Conservation (phyloP, 2,797 vertebrate genomes). For the Poeciliopsis gracilis region DNA sequence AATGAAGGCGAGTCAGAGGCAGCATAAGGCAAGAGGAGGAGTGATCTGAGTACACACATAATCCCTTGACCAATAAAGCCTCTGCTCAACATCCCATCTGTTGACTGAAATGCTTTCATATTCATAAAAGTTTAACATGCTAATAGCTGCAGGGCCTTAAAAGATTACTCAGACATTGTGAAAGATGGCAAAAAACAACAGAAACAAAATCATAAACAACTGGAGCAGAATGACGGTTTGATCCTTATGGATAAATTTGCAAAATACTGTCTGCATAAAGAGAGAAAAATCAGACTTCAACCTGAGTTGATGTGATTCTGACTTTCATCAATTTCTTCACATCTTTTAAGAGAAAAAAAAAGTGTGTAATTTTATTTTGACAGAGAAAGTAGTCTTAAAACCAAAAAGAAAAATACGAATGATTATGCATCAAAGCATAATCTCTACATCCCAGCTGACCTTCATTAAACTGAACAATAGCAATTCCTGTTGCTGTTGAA, state of each 20-base stretch:
- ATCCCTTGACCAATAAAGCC: slow-evolving; percentile 38
- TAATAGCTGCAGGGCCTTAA: neutral
- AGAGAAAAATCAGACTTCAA: neutral
- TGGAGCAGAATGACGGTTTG: neutral
- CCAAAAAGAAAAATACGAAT: neutral
- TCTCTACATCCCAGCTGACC: neutral
- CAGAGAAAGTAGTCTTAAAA: neutral
- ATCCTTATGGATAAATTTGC: neutral
- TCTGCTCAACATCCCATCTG: slow-evolving; percentile 37
- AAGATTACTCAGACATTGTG: neutral
- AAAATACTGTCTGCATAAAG: neutral
- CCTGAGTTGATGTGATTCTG: neutral
- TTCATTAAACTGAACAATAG: neutral
- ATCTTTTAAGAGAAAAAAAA: neutral
- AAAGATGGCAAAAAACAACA: neutral
- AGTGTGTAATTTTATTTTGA: neutral
- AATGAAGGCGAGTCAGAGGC: neutral
- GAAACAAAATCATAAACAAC: neutral
- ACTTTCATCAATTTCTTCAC: neutral
- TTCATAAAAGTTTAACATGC: slow-evolving; percentile 31
- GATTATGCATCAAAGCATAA: neutral
- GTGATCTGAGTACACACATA: slow-evolving; percentile 32
- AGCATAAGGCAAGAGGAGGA: slow-evolving; percentile 5
- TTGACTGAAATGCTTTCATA: slow-evolving; percentile 35
- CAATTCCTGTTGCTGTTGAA: neutral